Conservation (phyloP, 1,140 invertebrate genomes). For the Hydropsyche tenuis region DNA sequence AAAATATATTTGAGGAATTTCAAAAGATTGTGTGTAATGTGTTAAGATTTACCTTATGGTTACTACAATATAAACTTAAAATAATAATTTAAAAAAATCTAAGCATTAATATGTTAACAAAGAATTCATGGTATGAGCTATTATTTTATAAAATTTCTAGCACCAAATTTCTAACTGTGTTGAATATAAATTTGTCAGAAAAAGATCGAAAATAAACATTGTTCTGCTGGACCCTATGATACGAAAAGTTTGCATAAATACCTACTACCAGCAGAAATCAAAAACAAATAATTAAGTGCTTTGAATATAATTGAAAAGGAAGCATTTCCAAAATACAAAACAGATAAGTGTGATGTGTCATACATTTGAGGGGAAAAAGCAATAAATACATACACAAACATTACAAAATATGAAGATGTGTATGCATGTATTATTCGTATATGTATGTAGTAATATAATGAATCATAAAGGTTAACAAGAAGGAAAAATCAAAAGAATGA, state of each 20-base stretch:
- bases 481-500: constrained; percentile 36
- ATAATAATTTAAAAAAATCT: too few species aligned
- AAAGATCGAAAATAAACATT: too few species aligned
- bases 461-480: constrained; percentile 19
- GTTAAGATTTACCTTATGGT: too few species aligned
- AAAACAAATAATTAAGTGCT: background rate
- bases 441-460: background rate
- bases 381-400: constrained; percentile 10
- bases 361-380: background rate
- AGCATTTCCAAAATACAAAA: background rate
- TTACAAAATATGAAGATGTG: background rate
- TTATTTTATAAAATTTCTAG: too few species aligned
- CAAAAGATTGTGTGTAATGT: background rate
- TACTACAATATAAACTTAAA: too few species aligned
- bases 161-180: too few species aligned
- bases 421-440: background rate
- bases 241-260: too few species aligned
- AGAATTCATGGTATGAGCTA: too few species aligned
- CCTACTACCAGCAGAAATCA: background rate
- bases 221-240: too few species aligned
- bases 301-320: too few species aligned
- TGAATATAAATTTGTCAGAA: too few species aligned
- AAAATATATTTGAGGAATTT: constrained; percentile 28
- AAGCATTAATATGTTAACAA: too few species aligned
- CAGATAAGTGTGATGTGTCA: background rate